Evolutionary conservation across 2,113 vertebrate genomes (phyloP).

Genomic region (human): GRCh38 chr20:3344001-3344500

Average conservation of each 20-base stretch:
- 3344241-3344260: neutral
- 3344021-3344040: slow-evolving; percentile 2
- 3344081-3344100: neutral
- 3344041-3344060: neutral
- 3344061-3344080: slow-evolving; percentile 38
- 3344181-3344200: neutral
- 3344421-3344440: neutral
- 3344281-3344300: slow-evolving; percentile 22
- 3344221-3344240: slow-evolving; percentile 17
- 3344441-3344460: slow-evolving; percentile 41
- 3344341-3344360: neutral
- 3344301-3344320: neutral
- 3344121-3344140: neutral
- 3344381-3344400: neutral
- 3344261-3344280: neutral
- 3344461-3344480: neutral
- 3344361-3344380: neutral
- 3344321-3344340: slow-evolving; percentile 32
- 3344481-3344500: neutral
- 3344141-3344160: neutral
- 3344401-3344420: slow-evolving; percentile 32
- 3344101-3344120: slow-evolving; percentile 7
- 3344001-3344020: neutral
- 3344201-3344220: neutral
- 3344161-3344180: slow-evolving; percentile 19